Percentiles rank a stretch among this genome's conserved stretches.
These are phyloP conservation scores for Planococcus citri DNA, from an alignment of 1,140 invertebrate species.

Conservation along the genomic window DNA sequence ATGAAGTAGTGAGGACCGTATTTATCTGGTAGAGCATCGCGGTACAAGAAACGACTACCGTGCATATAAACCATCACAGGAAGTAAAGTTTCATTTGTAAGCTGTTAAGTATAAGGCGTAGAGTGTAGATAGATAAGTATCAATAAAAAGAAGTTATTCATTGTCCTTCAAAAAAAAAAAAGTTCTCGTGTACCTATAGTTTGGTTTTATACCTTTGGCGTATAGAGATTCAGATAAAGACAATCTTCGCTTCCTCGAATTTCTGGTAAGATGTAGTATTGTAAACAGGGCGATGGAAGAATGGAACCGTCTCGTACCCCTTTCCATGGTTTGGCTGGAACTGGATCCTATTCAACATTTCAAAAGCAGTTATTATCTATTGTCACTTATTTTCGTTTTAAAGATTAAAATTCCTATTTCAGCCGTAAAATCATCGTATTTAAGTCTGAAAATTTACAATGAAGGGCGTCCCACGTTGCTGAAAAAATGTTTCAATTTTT, in stretches of 20 bases:
- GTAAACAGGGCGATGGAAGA: neutral
- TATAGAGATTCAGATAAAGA: constrained; percentile 29
- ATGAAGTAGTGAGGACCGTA: constrained; percentile 34
- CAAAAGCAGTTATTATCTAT: no score
- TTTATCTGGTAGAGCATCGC: neutral
- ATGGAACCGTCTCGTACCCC: constrained; percentile 17
- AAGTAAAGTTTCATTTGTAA: constrained; percentile 8
- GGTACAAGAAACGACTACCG: constrained; percentile 32
- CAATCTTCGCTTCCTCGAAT: constrained; percentile 29
- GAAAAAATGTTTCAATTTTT: no score
- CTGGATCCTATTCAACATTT: constrained; percentile 14
- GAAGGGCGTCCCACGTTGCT: no score
- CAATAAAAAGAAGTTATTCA: no score
- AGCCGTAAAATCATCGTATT: no score
- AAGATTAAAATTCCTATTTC: no score
- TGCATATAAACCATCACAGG: constrained; percentile 41
- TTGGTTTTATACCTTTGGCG: constrained; percentile 28
- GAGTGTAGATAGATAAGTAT: no score
- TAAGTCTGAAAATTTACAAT: no score
- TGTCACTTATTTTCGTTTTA: no score
- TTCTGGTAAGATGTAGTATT: neutral
- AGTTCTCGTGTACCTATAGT: no score
- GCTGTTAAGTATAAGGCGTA: neutral
- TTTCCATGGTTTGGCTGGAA: constrained; percentile 16
- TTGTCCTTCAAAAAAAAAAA: no score